Base-by-base conservation (phyloP, 1,140 invertebrate genomes). In the Drosophila insularis region DNA sequence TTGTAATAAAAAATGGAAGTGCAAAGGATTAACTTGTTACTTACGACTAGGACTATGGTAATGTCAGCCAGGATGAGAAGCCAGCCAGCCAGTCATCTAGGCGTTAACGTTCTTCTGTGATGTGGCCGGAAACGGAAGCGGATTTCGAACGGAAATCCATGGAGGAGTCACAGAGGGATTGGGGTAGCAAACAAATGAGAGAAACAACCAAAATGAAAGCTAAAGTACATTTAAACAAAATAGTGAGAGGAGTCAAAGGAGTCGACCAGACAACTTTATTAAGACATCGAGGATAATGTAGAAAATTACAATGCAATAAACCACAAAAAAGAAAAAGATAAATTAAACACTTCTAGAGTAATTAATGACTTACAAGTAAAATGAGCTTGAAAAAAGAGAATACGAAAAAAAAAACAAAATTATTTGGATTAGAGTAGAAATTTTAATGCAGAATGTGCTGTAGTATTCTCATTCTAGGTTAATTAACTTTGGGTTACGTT, bases 191-290 rank as follows among this genome's bases (percentile, higher is more conserved):
- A 59, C 68, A 70, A 70, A 67, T 71, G 55, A 67, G 55, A 67
- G 37, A 14, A 11, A 11, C 10, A 53, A 5, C 7, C 5, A 5
- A n/a, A 11, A 11, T n/a, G 40, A 46, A 46, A 19, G 4, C 10
- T 4, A 17, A 6, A 27, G 27, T 5, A 27, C 6, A 27, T 27
- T 0, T 27, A 27, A 27, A 27, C 27, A 27, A 21, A 5, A 53
- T 5, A 13, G 61, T 7, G 17, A 6, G 4, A 7, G 11, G 27
- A 35, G n/a, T 50, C 35, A 32, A 19, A 46, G 66, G 67, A 37
- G 66, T 59, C 46, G 69, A 65, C 72, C 69, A 80, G 77, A 68
- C 77, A 80, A 63, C 68, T 80, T 76, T 68, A 80, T 81, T 81
- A 81, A 81, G 77, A 81, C 76, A 2, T 23, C 23, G 23, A 23